Conservation (phyloP, 2,797 vertebrate genomes). For the Pterois miles region DNA sequence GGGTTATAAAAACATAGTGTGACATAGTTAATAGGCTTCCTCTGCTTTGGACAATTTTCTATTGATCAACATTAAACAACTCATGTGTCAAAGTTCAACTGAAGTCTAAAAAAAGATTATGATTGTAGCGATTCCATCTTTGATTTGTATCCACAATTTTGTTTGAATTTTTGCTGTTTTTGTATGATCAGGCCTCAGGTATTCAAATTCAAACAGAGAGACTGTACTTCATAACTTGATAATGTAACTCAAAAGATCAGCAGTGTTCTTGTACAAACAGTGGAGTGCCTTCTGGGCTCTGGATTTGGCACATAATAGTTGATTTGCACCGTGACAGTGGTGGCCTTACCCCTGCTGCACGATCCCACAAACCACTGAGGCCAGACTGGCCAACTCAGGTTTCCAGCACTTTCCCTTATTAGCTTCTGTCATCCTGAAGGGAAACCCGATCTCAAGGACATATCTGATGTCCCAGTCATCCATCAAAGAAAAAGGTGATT, state of each 20-base stretch:
- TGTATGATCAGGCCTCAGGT: neutral
- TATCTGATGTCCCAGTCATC: conserved; percentile 54
- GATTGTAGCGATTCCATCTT: neutral
- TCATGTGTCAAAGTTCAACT: neutral
- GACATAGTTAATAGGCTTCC: neutral
- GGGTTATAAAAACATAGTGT: neutral
- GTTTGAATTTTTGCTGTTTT: neutral
- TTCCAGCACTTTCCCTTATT: conserved; percentile 75
- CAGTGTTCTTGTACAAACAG: conserved; percentile 55
- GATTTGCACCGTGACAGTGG: conserved; percentile 60
- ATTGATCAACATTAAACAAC: neutral
- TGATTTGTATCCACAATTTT: neutral
- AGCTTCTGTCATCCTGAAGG: conserved; percentile 37
- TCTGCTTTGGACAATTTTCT: neutral
- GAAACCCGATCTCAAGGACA: conserved; percentile 60
- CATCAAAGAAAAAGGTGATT: conserved; percentile 56
- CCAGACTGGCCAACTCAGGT: conserved; percentile 62
- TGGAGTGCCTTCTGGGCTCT: conserved; percentile 29
- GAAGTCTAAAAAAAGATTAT: no score
- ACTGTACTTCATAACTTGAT: conserved; percentile 46
- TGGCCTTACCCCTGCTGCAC: conserved; percentile 35
- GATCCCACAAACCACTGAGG: conserved; percentile 58
- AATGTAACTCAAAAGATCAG: conserved; percentile 39
- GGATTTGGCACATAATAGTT: conserved; percentile 50
- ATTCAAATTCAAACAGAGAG: conserved; percentile 20